A percentile compares a stretch with the other conserved stretches of the same genome.
Conservation (phyloP, 1,140 invertebrate species). For the Druon quercuslanigerum region DNA sequence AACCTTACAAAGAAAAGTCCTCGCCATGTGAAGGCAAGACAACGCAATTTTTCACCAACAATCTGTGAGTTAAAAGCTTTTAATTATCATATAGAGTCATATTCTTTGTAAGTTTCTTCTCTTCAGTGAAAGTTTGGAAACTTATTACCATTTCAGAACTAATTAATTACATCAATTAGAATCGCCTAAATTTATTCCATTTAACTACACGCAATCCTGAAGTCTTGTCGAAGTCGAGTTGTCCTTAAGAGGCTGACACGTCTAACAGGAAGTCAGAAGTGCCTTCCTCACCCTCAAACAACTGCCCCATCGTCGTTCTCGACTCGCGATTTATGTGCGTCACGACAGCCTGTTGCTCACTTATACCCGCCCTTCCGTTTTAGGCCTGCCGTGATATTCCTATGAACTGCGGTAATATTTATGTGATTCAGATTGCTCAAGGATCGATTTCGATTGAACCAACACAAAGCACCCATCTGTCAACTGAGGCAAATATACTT, state of each 20-base stretch:
- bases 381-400: constrained; percentile 41
- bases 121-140: too few species aligned
- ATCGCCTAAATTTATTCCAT: not conserved
- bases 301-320: constrained; percentile 47
- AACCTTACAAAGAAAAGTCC: not conserved
- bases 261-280: constrained; percentile 55
- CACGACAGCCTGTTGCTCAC: constrained; percentile 71
- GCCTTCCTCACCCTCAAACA: constrained; percentile 48
- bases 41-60: too few species aligned
- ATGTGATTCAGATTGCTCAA: constrained; percentile 22
- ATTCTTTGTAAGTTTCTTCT: too few species aligned
- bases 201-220: constrained; percentile 2
- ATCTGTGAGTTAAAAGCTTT: too few species aligned
- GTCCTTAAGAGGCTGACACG: constrained; percentile 47
- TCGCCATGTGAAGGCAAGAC: not conserved
- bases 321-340: constrained; percentile 67
- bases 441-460: not conserved
- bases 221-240: constrained; percentile 23
- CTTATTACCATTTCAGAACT: not conserved
- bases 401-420: not conserved
- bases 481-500: not conserved
- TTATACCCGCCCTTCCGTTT: constrained; percentile 42
- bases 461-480: not conserved
- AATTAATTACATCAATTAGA: constrained; percentile 4
- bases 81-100: too few species aligned